A percentile compares a stretch with the other conserved stretches of the same genome.
Conservation (phyloP, 2,797 vertebrate genomes). For the Epinephelus awoara region DNA sequence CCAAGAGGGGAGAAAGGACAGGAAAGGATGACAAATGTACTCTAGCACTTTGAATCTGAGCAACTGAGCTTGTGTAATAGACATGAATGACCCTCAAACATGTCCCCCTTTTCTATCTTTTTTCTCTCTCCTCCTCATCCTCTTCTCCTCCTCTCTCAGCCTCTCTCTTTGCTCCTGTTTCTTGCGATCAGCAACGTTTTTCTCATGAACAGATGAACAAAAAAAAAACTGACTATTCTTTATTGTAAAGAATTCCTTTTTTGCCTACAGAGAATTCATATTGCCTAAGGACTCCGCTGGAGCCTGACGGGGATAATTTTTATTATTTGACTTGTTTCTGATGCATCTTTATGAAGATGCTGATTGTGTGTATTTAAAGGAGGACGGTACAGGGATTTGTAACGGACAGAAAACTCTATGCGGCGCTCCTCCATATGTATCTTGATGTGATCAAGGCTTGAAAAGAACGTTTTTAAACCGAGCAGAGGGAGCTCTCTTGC, state of each 20-base stretch:
- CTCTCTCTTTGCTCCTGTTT: slow-evolving; percentile 67
- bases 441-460: slow-evolving; percentile 95
- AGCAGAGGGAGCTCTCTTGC: slow-evolving; percentile 85
- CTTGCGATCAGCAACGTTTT: slow-evolving; percentile 76
- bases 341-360: slow-evolving; percentile 94
- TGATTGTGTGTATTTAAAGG: slow-evolving; percentile 91
- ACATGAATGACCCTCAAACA: slow-evolving; percentile 81
- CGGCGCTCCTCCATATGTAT: slow-evolving; percentile 86
- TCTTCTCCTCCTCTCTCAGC: slow-evolving; percentile 53
- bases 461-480: slow-evolving; percentile 79
- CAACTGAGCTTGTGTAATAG: slow-evolving; percentile 93
- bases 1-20: slow-evolving; percentile 79
- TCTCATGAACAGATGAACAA: slow-evolving; percentile 85
- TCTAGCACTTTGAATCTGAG: slow-evolving; percentile 99
- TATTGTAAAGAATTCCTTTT: slow-evolving; percentile 92
- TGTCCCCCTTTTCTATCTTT: slow-evolving; percentile 61
- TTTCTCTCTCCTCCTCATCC: slow-evolving; percentile 58
- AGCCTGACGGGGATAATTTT: slow-evolving; percentile 88
- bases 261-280: slow-evolving; percentile 92
- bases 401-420: slow-evolving; percentile 87
- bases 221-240: slow-evolving; percentile 89
- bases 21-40: slow-evolving; percentile 83
- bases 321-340: slow-evolving; percentile 86
- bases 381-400: slow-evolving; percentile 90
- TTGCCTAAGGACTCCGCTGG: slow-evolving; percentile 91